These are phyloP conservation scores for Nyctalus aviator DNA, from an alignment of 2,797 vertebrate genomes.

Conservation along the genomic window DNA sequence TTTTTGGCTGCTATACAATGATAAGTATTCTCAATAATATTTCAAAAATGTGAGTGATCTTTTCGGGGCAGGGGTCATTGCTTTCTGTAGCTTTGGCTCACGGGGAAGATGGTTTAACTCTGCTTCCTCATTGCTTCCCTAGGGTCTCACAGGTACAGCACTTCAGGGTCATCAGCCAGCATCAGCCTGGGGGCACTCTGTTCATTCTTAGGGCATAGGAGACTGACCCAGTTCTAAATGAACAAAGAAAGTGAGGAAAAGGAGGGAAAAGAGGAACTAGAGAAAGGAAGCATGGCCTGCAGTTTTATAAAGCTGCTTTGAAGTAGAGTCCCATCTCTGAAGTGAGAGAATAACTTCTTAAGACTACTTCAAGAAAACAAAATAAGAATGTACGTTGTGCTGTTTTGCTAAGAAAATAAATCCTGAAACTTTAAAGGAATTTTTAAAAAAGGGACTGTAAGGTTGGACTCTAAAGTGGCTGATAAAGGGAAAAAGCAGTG, in stretches of 20 bases:
- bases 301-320: slow-evolving; percentile 37
- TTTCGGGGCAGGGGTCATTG: background rate
- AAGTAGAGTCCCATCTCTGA: background rate
- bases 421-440: slow-evolving; percentile 27
- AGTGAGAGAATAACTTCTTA: background rate
- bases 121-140: background rate
- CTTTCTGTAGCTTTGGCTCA: slow-evolving; percentile 2
- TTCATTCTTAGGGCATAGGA: background rate
- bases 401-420: slow-evolving; percentile 58
- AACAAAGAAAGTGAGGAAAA: background rate
- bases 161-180: background rate
- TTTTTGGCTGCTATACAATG: background rate
- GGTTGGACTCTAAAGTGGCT: slow-evolving; percentile 1
- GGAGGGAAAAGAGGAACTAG: background rate
- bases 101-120: background rate
- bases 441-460: background rate
- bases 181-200: background rate
- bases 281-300: background rate
- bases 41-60: background rate
- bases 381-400: background rate
- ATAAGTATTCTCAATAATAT: slow-evolving; percentile 11
- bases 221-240: background rate
- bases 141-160: background rate
- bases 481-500: background rate
- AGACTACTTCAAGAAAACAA: background rate